These are phyloP conservation scores for Ornithorhynchus anatinus DNA, from an alignment of 2,113 vertebrate genomes.

Conservation along the genomic window DNA sequence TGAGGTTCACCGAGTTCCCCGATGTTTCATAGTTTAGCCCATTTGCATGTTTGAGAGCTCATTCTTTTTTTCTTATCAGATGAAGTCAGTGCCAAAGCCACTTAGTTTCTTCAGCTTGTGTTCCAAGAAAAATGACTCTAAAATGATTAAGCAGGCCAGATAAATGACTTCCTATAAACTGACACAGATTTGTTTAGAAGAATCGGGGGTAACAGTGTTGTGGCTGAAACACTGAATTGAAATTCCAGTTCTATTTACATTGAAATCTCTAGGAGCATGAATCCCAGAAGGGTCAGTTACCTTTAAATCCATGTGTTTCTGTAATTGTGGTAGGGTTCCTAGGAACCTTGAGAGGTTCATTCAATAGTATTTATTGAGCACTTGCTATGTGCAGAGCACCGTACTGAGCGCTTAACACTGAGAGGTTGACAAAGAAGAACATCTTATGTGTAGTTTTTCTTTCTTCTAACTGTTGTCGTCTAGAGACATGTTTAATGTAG, in stretches of 20 bases:
- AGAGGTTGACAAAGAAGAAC: too few species aligned
- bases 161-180: neutral
- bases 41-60: neutral
- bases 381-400: too few species aligned
- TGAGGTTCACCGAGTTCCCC: too few species aligned
- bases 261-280: neutral
- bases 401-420: too few species aligned
- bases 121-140: constrained; percentile 2
- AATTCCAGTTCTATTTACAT: neutral
- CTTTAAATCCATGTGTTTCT: too few species aligned
- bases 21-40: too few species aligned
- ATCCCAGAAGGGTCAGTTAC: neutral
- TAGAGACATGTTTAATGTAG: too few species aligned
- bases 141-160: neutral
- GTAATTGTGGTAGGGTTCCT: too few species aligned
- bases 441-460: too few species aligned
- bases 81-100: neutral
- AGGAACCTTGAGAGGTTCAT: too few species aligned
- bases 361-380: too few species aligned
- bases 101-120: neutral
- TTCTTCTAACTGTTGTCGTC: too few species aligned
- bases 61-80: neutral
- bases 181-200: neutral
- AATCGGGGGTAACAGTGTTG: neutral
- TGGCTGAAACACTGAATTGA: neutral